Evolutionary conservation across 2,113 vertebrate species (phyloP).

Genomic region (Thunnus maccoyii): DNA sequence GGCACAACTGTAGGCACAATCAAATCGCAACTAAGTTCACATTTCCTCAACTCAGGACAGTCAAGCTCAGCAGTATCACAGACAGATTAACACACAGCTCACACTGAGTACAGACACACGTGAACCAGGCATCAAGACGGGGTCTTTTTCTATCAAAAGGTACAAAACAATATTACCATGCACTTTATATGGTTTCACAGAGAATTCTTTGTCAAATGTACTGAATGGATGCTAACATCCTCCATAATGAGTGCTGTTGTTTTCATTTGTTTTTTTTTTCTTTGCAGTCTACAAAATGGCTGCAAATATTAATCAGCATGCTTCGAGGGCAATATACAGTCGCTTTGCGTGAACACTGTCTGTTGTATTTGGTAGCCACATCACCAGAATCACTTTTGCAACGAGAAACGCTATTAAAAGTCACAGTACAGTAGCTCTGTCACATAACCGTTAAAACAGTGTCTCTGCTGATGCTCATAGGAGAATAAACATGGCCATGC

Average conservation of each 20-base stretch:
- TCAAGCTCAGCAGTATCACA: constrained; percentile 67
- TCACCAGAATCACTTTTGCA: constrained; percentile 76
- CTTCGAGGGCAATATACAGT: constrained; percentile 75
- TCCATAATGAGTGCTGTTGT: constrained; percentile 42
- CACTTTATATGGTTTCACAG: constrained; percentile 65
- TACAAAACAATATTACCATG: constrained; percentile 74
- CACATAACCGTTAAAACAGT: constrained; percentile 25
- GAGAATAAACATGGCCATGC: constrained; percentile 51
- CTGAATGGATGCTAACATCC: constrained; percentile 47
- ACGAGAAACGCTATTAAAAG: constrained; percentile 52
- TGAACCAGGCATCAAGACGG: constrained; percentile 68
- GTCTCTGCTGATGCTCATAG: constrained; percentile 41
- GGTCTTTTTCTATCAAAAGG: constrained; percentile 64
- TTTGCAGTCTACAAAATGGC: constrained; percentile 51
- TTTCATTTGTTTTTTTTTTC: constrained; percentile 23
- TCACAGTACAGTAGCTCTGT: constrained; percentile 44
- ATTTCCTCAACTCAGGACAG: constrained; percentile 63
- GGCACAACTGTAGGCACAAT: constrained; percentile 77
- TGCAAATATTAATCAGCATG: constrained; percentile 79
- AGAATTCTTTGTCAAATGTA: constrained; percentile 50
- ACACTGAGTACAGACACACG: constrained; percentile 62
- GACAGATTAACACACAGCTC: constrained; percentile 57
- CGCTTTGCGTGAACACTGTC: constrained; percentile 69
- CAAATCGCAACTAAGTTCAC: constrained; percentile 72
- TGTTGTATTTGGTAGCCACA: constrained; percentile 75